Base-by-base conservation (phyloP, 2,797 vertebrate genomes). In the Semaprochilodus insignis region DNA sequence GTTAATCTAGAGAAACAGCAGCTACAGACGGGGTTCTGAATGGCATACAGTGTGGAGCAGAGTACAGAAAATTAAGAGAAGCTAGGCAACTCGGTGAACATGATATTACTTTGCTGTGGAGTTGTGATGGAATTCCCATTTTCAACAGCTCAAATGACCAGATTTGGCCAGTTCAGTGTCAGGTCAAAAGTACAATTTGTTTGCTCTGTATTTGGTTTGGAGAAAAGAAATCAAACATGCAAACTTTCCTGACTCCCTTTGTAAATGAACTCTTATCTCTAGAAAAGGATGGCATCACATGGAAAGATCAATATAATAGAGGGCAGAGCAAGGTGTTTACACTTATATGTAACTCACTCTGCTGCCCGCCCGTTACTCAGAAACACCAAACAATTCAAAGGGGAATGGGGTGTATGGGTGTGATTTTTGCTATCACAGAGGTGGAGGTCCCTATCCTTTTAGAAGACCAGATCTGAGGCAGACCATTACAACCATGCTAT, bases 351-450 rank as follows among this genome's bases (percentile, higher is more conserved):
- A 73, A 34, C 23, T 85, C 81, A 27, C 60, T 77, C 70, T 31
- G 71, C 82, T 67, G 85, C 77, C 2, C 21, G 27, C 1, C 84
- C 84, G 23, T 65, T 80, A 6, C 59, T 87, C 4, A 23, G 59
- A 27, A 81, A 78, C 48, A 51, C 7, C 48, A 51, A 51, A 51
- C 48, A 51, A 51, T 51, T 51, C 48, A 51, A 51, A n/a, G n/a
- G n/a, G n/a, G n/a, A n/a, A n/a, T 51, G 79, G 82, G 1, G 23
- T 40, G 16, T 78, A 81, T 70, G 74, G 81, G 10, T 86, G 73
- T 83, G 73, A 86, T 34, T 81, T 83, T 34, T 77, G 77, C 15
- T 75, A 71, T 55, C 84, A 83, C 23, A 51, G 4, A 51, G 76
- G 84, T 69, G 74, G 80, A n/a, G 81, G 63, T 57, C 63, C 81